phyloP scores from a whole-genome alignment of 2,797 vertebrate species.

The Semotilus atromaculatus region DNA sequence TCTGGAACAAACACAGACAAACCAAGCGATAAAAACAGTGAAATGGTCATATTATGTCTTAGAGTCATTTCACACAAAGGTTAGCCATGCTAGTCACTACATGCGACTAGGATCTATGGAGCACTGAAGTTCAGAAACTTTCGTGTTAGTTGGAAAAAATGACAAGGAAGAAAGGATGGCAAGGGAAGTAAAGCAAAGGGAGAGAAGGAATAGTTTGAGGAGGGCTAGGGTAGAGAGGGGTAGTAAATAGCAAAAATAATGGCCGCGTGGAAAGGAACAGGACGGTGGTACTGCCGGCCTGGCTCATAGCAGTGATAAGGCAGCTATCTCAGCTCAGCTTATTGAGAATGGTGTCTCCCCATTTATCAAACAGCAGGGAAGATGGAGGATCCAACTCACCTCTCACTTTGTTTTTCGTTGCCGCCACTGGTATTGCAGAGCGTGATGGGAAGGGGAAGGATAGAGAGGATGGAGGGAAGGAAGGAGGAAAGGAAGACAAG shows the following conservation, averaged over 20 bases:
- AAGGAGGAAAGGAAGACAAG: constrained; percentile 66
- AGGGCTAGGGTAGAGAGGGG: constrained; percentile 16
- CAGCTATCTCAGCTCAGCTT: constrained; percentile 59
- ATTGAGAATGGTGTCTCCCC: constrained; percentile 58
- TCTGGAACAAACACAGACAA: background rate
- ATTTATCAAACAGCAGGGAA: constrained; percentile 65
- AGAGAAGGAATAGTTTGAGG: constrained; percentile 16
- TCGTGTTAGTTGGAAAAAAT: constrained; percentile 29
- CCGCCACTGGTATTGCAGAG: constrained; percentile 87
- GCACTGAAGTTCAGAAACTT: background rate
- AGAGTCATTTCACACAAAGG: background rate
- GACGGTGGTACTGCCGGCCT: constrained; percentile 44
- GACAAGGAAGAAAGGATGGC: constrained; percentile 12
- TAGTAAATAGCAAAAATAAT: constrained; percentile 32
- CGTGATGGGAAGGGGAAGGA: constrained; percentile 38
- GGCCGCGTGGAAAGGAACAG: constrained; percentile 18
- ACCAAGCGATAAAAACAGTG: background rate
- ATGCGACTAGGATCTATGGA: constrained; percentile 28
- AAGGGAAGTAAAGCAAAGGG: constrained; percentile 28
- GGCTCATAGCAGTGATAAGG: constrained; percentile 62
- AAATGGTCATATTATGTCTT: background rate
- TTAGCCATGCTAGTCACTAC: constrained; percentile 13
- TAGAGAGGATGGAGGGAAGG: constrained; percentile 69
- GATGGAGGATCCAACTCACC: constrained; percentile 86
- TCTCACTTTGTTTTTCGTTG: constrained; percentile 94